Evolutionary conservation across 2,113 vertebrate genomes (phyloP).

Genomic region (Acrocephalus arundinaceus): DNA sequence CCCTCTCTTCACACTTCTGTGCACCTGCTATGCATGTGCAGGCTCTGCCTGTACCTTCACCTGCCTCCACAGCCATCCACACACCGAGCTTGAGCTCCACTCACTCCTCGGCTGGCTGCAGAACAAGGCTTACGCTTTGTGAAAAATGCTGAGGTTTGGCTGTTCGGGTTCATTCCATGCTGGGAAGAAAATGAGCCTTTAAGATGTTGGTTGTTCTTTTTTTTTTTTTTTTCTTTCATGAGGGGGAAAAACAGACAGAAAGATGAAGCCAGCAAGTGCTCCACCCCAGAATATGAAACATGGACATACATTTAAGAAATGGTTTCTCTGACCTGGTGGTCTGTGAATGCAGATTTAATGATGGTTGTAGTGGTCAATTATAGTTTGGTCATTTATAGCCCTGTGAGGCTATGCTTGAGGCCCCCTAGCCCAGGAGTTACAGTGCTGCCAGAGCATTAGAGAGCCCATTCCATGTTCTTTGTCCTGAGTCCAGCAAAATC

Average conservation of each 20-base stretch:
- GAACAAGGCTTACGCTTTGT: not conserved
- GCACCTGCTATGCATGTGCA: not conserved
- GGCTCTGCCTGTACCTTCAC: not conserved
- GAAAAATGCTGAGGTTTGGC: conserved; percentile 36
- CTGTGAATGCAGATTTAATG: not conserved
- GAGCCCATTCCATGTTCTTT: not conserved
- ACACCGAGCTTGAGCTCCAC: not conserved
- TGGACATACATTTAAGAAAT: not conserved
- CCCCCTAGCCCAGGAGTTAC: not conserved
- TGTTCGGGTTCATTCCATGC: not conserved
- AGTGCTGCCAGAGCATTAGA: not conserved
- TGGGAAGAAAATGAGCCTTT: not conserved
- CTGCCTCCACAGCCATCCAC: not conserved
- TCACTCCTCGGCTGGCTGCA: not conserved
- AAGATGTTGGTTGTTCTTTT: not conserved
- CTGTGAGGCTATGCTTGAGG: not conserved
- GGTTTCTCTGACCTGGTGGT: not conserved
- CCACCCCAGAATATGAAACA: not conserved
- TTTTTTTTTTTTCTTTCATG: not conserved
- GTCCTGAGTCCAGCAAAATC: not conserved
- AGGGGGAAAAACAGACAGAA: not conserved
- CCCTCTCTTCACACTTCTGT: not conserved
- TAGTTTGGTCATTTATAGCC: not conserved
- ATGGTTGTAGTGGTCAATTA: fast-evolving
- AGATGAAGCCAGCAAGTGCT: not conserved